These are phyloP conservation scores for Xylocopa sonorina DNA, from an alignment of 1,140 invertebrate species.

Conservation along the genomic window DNA sequence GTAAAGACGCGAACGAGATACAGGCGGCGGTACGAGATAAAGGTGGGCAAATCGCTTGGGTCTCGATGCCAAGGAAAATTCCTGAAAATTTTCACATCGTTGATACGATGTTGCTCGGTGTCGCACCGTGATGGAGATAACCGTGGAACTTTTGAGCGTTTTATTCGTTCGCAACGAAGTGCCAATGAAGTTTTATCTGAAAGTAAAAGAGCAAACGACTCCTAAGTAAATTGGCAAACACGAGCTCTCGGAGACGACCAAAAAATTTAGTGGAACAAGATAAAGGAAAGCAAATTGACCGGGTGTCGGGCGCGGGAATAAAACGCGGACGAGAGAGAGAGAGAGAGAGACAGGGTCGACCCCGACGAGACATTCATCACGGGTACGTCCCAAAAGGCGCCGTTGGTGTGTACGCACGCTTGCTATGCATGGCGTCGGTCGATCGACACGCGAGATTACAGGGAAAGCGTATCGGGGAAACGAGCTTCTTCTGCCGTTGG, in stretches of 20 bases:
- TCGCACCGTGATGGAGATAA: too few relatives aligned
- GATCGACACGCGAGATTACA: constrained; percentile 42
- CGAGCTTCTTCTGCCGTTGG: constrained; percentile 21
- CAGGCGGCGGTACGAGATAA: too few relatives aligned
- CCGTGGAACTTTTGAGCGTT: too few relatives aligned
- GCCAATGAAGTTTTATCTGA: too few relatives aligned
- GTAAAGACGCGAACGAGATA: background rate
- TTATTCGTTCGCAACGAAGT: too few relatives aligned
- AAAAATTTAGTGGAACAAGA: background rate
- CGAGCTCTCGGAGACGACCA: background rate
- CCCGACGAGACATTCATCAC: constrained; percentile 6
- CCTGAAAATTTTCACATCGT: too few relatives aligned
- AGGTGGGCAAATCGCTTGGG: too few relatives aligned
- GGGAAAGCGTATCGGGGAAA: constrained; percentile 36
- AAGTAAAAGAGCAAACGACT: too few relatives aligned
- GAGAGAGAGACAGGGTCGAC: background rate
- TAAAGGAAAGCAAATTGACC: constrained; percentile 6
- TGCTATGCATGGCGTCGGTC: constrained; percentile 10
- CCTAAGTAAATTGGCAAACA: background rate
- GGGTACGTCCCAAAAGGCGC: background rate
- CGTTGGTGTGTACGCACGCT: background rate
- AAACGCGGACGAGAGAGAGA: background rate
- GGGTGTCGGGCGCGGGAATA: background rate
- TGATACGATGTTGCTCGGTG: too few relatives aligned
- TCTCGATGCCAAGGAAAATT: too few relatives aligned